Base-by-base conservation (phyloP, 2,888 invertebrate genomes). In the Eulithis testata region DNA sequence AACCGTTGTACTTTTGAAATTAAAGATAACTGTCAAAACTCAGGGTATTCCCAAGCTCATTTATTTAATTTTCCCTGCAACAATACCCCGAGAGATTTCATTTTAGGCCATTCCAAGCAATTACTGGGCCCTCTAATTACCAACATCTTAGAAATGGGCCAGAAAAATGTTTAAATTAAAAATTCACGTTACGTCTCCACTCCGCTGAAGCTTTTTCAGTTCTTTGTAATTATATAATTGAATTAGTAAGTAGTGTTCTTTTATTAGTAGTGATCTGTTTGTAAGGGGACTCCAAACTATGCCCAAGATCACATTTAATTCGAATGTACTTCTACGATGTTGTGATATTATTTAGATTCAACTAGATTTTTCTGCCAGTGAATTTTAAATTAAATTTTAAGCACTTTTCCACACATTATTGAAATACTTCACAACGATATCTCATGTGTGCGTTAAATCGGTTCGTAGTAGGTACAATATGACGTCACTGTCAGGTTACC, bases 141-240 rank as follows among this genome's bases (percentile, higher is more conserved):
- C 76, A 73, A 76, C 84, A 83, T 84, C 84, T 79, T 76, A 79
- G 78, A 78, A 84, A 84, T 79, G 80, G 79, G 36, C 59, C 79
- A 78, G 81, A 81, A 63, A 83, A 86, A 85, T 86, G 85, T 53
- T 37, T 37, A 85, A 85, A 87, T 84, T 85, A 86, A 86, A 86
- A 85, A 85, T 84, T 36, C 52, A 64, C 65, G 63, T 31, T 54
- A 8, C 31, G 31, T 31, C 31, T 40, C 40, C 9, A 40, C 47
- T 63, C 62, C 60, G 65, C 67, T 65, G 60, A 59, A 60, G 14
- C 58, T 62, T 55, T 56, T 27, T 61, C 45, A n/a, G n/a, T 49
- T 45, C 43, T 60, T 66, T 63, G 56, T 47, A 64, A 68, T 68
- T 45, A 54, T 62, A 9, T 51, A 27, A 64, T 68, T 65, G 58